These are phyloP conservation scores for Lycorma delicatula DNA, from an alignment of 1,140 invertebrate species.

Conservation along the genomic window DNA sequence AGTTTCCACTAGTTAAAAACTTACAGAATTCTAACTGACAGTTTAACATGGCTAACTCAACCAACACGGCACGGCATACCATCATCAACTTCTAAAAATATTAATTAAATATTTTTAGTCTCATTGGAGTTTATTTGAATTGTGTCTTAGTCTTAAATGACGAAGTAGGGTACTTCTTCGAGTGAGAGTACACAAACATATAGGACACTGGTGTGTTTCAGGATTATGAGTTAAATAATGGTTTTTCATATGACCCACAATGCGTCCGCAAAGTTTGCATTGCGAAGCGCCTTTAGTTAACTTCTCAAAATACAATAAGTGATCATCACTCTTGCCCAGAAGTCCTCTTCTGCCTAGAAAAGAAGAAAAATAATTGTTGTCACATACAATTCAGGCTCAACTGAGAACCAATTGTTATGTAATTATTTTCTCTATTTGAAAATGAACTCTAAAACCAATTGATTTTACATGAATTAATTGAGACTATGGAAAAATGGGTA, in stretches of 20 bases:
- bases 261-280: slow-evolving; percentile 19
- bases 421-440: too few relatives aligned
- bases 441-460: too few relatives aligned
- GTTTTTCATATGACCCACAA: slow-evolving; percentile 21
- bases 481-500: too few relatives aligned
- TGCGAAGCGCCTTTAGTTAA: slow-evolving; percentile 11
- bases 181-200: slow-evolving; percentile 18
- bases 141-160: slow-evolving; percentile 9
- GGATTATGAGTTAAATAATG: slow-evolving; percentile 19
- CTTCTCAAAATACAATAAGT: slow-evolving; percentile 13
- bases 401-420: too few relatives aligned
- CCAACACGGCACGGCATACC: too few relatives aligned
- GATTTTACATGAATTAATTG: too few relatives aligned
- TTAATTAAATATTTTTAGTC: too few relatives aligned
- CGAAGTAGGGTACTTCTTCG: slow-evolving; percentile 8
- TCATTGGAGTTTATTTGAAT: not conserved
- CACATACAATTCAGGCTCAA: too few relatives aligned
- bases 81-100: too few relatives aligned
- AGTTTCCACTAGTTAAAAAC: too few relatives aligned
- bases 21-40: too few relatives aligned
- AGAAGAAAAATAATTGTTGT: not conserved
- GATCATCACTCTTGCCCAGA: not conserved
- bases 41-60: too few relatives aligned
- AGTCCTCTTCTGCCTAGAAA: not conserved
- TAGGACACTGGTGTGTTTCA: slow-evolving; percentile 19